Conservation (phyloP, 2,888 invertebrate genomes). For the Frankliniella fusca region DNA sequence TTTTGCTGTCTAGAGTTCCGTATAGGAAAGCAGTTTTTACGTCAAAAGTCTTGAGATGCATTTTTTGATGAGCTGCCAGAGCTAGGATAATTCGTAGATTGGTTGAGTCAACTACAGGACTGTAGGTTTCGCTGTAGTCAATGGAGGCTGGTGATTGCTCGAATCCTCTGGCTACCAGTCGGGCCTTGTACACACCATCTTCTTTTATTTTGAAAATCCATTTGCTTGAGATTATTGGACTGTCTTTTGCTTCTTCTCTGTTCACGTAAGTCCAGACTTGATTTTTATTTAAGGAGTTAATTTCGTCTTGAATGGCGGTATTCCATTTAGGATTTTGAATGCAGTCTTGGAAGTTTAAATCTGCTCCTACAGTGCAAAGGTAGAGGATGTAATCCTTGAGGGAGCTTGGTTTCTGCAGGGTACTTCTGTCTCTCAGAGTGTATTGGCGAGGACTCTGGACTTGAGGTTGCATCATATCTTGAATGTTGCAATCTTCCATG, state of each 20-base stretch:
- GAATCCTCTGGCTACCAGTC: conserved; percentile 33
- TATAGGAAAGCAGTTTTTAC: conserved; percentile 35
- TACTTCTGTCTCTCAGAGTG: not conserved
- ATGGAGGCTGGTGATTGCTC: conserved; percentile 37
- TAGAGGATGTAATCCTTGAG: not conserved
- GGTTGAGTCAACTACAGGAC: conserved; percentile 38
- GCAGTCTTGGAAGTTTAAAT: not conserved
- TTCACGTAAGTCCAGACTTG: not conserved
- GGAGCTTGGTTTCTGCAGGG: not conserved
- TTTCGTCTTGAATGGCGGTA: not conserved
- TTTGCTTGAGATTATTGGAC: conserved; percentile 6
- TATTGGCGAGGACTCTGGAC: not conserved
- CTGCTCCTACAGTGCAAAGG: not conserved
- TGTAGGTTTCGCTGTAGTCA: conserved; percentile 39
- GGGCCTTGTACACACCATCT: conserved; percentile 11
- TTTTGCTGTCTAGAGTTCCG: conserved; percentile 31
- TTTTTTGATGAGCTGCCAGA: conserved; percentile 34
- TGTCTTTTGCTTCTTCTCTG: not conserved
- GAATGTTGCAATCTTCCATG: no score
- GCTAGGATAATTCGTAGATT: conserved; percentile 37
- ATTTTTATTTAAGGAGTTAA: not conserved
- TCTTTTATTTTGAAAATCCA: conserved; percentile 29
- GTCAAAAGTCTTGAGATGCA: conserved; percentile 33
- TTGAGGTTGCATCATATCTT: not conserved
- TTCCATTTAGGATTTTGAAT: not conserved